Percentiles rank a stretch among this genome's conserved stretches.
Evolutionary conservation across 2,888 invertebrate species (phyloP).

Genomic region (Euphydryas editha): DNA sequence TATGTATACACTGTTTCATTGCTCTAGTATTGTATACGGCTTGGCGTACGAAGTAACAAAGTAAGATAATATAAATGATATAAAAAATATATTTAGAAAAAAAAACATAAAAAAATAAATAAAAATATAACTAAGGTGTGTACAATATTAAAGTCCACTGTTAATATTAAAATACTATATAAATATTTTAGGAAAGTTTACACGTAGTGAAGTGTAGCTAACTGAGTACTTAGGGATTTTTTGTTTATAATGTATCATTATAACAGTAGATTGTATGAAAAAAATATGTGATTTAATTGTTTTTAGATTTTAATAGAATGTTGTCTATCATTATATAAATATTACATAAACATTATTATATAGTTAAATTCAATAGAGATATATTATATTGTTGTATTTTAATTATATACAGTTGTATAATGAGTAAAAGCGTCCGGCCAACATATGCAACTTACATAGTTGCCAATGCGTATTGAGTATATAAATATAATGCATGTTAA

Average conservation of each 20-base stretch:
- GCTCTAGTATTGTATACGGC: constrained; percentile 81
- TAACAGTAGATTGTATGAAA: constrained; percentile 68
- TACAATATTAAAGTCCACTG: constrained; percentile 77
- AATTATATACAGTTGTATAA: constrained; percentile 62
- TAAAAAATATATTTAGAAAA: constrained; percentile 56
- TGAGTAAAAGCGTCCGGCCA: constrained; percentile 78
- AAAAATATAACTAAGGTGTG: constrained; percentile 67
- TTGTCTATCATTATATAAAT: constrained; percentile 67
- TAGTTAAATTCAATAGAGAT: constrained; percentile 78
- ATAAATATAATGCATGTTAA: constrained; percentile 62
- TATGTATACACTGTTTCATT: constrained; percentile 71
- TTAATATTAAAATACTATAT: constrained; percentile 61
- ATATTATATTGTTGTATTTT: constrained; percentile 79
- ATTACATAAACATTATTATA: constrained; percentile 70
- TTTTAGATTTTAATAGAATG: constrained; percentile 75
- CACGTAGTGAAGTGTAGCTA: constrained; percentile 70
- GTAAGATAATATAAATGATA: constrained; percentile 67
- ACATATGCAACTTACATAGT: constrained; percentile 68
- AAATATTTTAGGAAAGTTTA: constrained; percentile 81
- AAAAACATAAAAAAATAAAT: constrained; percentile 62
- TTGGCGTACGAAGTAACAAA: constrained; percentile 73
- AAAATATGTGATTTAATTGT: constrained; percentile 82
- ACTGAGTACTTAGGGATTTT: constrained; percentile 71
- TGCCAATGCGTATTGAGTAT: constrained; percentile 69
- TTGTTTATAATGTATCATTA: constrained; percentile 59